Base-by-base conservation (phyloP, 2,113 vertebrate species). In the Melozone crissalis region DNA sequence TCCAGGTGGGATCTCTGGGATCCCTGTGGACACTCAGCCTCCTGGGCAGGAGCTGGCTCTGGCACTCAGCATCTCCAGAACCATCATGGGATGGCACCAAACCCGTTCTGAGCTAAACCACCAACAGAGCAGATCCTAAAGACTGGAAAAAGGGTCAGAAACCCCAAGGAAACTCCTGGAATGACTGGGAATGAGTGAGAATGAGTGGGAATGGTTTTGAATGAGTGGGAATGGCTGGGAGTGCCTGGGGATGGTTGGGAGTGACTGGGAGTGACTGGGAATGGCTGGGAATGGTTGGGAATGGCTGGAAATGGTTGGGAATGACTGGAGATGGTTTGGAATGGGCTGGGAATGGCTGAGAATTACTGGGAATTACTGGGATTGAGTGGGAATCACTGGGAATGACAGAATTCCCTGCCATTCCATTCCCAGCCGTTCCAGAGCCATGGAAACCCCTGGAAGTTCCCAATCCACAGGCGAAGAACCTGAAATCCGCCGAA, bases 311-410 rank as follows among this genome's bases (percentile, higher is more conserved):
- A 15, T n/a, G 17, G 18, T 2, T 44, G 13, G 39, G 17, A 44
- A 15, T n/a, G 9, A 5, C 19, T 57, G 54, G 31, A 19, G 21
- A 57, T 57, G 19, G 7, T 5, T 57, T 20, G 21, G 37, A 72
- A 23, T 33, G 15, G 41, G 41, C 41, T 22, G 2, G 19, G 44
- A 46, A 46, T 46, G 13, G 8, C 0, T 27, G 39, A 13, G 31
- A 44, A 49, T 30, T 8, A 0, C 3, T 21, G 24, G 18, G 41
- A 46, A 46, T 46, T 6, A 1, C 0, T 30, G 19, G 10, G 31
- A 28, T 28, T 75, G 6, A 2, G 0, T 13, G 31, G 19, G 13
- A 71, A 30, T 30, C 2, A 2, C 22, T 13, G 47, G 19, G 14
- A 37, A 61, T 59, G 58, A 33, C 4, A 13, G 21, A 61, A 49